phyloP scores from a whole-genome alignment of 1,140 invertebrate genomes.

The Lepidurus couesii region DNA sequence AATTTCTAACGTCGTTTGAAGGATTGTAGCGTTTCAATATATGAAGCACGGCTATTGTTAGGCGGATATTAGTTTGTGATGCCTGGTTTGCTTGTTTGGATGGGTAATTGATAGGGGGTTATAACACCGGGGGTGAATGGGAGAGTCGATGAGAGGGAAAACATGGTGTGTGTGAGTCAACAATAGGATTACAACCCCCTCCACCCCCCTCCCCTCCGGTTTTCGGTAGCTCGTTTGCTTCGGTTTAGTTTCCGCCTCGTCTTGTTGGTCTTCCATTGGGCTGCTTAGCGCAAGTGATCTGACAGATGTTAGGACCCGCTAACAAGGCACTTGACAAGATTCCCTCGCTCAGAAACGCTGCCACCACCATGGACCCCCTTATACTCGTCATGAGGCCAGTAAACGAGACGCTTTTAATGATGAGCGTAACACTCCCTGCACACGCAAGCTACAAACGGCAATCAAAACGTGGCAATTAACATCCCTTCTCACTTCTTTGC shows the following conservation, averaged over 20 bases:
- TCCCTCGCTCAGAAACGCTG: background rate
- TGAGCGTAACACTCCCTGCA: constrained; percentile 7
- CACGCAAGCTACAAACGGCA: constrained; percentile 1
- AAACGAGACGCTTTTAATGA: constrained; percentile 19
- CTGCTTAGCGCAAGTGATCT: constrained; percentile 18
- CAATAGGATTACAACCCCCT: constrained; percentile 13
- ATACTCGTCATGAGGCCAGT: background rate
- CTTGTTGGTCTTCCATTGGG: constrained; percentile 14
- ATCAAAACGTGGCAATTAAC: constrained; percentile 4
- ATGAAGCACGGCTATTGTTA: background rate
- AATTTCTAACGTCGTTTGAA: too few species aligned
- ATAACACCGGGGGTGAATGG: constrained; percentile 4
- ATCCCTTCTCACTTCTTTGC: background rate
- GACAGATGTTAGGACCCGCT: constrained; percentile 20
- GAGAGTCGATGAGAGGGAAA: background rate
- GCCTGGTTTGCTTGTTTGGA: constrained; percentile 2
- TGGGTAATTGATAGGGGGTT: constrained; percentile 13
- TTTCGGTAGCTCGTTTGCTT: background rate
- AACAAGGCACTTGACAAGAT: constrained; percentile 22
- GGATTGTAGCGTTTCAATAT: too few species aligned
- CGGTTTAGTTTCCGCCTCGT: constrained; percentile 13
- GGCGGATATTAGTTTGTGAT: background rate
- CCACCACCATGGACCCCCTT: background rate
- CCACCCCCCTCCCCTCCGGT: background rate
- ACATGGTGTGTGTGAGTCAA: constrained; percentile 6